A percentile compares a stretch with the other conserved stretches of the same genome.
Conservation (phyloP, 37 sponge, comb jelly and placozoan genomes). For the Cladorhizidae sp. region DNA sequence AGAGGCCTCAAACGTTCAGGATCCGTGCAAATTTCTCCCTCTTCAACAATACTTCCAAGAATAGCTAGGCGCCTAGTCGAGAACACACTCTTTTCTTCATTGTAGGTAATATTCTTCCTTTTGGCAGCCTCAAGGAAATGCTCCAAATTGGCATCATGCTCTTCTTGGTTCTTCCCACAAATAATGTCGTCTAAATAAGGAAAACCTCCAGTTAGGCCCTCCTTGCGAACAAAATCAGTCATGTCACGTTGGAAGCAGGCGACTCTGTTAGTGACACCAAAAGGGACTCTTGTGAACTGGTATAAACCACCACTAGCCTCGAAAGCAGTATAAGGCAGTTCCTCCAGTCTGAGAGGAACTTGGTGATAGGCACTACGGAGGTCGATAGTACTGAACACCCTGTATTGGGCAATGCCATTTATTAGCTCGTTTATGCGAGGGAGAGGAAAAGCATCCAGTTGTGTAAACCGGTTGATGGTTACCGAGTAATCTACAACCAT, state of each 20-base stretch:
- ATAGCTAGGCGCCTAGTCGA: too few relatives aligned
- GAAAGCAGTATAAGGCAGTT: background rate
- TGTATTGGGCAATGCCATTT: slow-evolving; percentile 7
- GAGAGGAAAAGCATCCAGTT: background rate
- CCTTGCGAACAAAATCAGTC: background rate
- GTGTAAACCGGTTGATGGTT: slow-evolving; percentile 14
- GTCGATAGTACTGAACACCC: slow-evolving; percentile 5
- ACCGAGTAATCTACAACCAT: slow-evolving; percentile 17
- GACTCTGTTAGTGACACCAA: slow-evolving; percentile 7
- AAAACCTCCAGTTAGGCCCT: background rate
- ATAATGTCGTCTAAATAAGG: slow-evolving; percentile 4
- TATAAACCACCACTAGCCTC: slow-evolving; percentile 5
- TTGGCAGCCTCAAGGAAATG: slow-evolving; percentile 1
- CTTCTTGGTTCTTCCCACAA: background rate
- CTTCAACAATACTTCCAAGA: background rate
- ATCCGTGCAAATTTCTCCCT: slow-evolving; percentile 6
- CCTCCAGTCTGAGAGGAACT: background rate
- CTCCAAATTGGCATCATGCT: slow-evolving; percentile 7
- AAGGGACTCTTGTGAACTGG: slow-evolving; percentile 22
- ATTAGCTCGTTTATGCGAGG: background rate
- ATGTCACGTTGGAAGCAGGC: slow-evolving; percentile 1
- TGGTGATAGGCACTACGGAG: slow-evolving; percentile 13
- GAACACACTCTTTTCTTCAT: slow-evolving; percentile 12
- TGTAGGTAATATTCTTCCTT: background rate
- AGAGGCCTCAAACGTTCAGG: slow-evolving; percentile 7